A percentile compares a stretch with the other conserved stretches of the same genome.
Evolutionary conservation across 2,888 invertebrate species (phyloP).

Genomic region (Archips xylosteana): DNA sequence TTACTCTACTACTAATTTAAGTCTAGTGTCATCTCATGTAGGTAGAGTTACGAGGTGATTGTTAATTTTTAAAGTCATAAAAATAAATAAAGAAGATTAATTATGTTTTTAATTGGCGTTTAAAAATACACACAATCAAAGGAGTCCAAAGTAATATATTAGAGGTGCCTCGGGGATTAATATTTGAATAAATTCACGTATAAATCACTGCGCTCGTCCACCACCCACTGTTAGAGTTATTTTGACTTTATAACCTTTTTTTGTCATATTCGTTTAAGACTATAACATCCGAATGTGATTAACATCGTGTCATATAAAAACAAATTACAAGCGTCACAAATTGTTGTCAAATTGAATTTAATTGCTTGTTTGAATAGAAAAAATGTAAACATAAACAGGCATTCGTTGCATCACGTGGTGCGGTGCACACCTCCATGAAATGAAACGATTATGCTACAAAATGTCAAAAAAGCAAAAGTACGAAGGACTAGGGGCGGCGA

Average conservation of each 20-base stretch:
- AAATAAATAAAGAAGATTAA: slow-evolving; percentile 26
- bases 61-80: neutral
- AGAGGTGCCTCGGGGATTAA: slow-evolving; percentile 59
- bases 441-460: slow-evolving; percentile 82
- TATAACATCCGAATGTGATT: slow-evolving; percentile 46
- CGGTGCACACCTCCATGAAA: slow-evolving; percentile 73
- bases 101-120: slow-evolving; percentile 47
- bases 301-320: slow-evolving; percentile 30
- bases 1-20: neutral
- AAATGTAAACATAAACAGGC: slow-evolving; percentile 60
- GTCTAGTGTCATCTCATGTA: neutral
- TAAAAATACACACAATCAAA: slow-evolving; percentile 50
- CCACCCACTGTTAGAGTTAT: slow-evolving; percentile 70
- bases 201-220: slow-evolving; percentile 65
- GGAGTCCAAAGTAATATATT: slow-evolving; percentile 49
- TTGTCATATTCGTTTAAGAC: slow-evolving; percentile 62
- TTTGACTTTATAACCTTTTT: slow-evolving; percentile 60
- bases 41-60: neutral
- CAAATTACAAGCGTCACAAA: slow-evolving; percentile 39
- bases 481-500: slow-evolving; percentile 83
- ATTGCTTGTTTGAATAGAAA: slow-evolving; percentile 43
- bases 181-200: slow-evolving; percentile 61
- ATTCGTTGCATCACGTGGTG: slow-evolving; percentile 66
- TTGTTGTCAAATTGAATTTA: slow-evolving; percentile 40
- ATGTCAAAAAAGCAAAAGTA: slow-evolving; percentile 85